Conservation (phyloP, 1,140 invertebrate genomes). For the Palaemon carinicauda region DNA sequence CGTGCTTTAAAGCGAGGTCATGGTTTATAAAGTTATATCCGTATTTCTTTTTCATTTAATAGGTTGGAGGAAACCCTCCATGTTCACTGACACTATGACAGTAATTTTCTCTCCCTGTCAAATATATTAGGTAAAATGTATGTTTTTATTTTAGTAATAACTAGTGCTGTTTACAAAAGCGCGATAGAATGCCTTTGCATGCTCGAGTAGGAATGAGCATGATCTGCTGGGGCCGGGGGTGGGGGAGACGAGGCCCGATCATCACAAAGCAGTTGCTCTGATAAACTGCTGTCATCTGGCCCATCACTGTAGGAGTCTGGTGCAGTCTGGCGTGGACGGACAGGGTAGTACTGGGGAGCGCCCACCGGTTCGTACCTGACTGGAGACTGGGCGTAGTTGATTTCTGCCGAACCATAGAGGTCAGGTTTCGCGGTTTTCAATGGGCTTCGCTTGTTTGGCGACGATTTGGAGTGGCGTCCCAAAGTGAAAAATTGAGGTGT, state of each 20-base stretch:
- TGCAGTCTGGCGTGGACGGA: constrained; percentile 34
- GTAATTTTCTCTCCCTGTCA: neutral
- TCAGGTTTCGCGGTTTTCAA: constrained; percentile 9
- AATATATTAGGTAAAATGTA: neutral
- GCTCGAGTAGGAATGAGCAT: constrained; percentile 7
- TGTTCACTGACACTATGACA: too few species aligned
- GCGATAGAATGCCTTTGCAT: constrained; percentile 38
- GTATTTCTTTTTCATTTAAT: too few species aligned
- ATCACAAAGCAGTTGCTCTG: constrained; percentile 53
- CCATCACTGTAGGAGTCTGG: constrained; percentile 33
- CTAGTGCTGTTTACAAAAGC: constrained; percentile 12
- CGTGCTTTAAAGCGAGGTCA: too few species aligned
- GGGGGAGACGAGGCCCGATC: constrained; percentile 56
- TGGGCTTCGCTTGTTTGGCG: constrained; percentile 14
- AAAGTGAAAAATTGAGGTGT: constrained; percentile 58
- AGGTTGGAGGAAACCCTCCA: too few species aligned
- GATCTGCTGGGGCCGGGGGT: constrained; percentile 55
- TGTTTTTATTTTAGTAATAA: neutral
- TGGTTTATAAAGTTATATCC: too few species aligned
- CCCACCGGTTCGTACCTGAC: constrained; percentile 38
- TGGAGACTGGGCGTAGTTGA: constrained; percentile 32
- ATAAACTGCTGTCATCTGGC: constrained; percentile 35
- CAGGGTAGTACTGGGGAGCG: constrained; percentile 26
- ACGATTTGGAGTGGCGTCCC: constrained; percentile 31
- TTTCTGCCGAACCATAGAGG: constrained; percentile 12